Base-by-base conservation (phyloP, 2,797 vertebrate species). In the Muscicapa comitata region DNA sequence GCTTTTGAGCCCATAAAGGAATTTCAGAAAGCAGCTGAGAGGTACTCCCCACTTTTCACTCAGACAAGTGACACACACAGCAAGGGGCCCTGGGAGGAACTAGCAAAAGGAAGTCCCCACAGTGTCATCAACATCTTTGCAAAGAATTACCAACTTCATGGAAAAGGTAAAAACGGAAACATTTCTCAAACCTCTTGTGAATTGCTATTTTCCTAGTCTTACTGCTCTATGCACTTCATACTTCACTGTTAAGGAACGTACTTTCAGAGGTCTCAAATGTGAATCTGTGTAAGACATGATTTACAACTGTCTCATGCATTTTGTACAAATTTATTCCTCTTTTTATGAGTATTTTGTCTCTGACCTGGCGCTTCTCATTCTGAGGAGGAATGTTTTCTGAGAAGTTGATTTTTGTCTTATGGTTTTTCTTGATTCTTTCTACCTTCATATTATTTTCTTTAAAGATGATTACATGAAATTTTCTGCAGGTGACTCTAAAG, bases 41-140 rank as follows among this genome's bases (percentile, higher is more conserved):
- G 96, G 45, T 98, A 97, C 95, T 94, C 95, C 9, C 96, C 98
- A 0, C 94, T 98, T 66, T 97, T 98, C 71, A 95, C 96, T 73
- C 96, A 98, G 35, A 81, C 97, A 24, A 96, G 94, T 84, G 96
- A 85, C 15, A 40, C 92, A 8, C 97, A 98, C 31, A 93, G 71
- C 93, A 98, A 96, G 86, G 97, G 97, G 25, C 98, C 98, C 0
- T 99, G 99, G 99, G 99, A 99, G 89, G 99, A 99, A 77, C 97
- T 99, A 81, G 97, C 98, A 17, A 99, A 99, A 93, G 99, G 99
- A 95, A 99, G 99, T 96, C 98, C 99, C 28, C 98, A 99, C 87
- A 99, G 99, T 31, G 99, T 99, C 80, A 99, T 99, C 97, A 99
- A 99, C 96, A 99, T 99, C 96, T 99, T 99, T 94, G 98, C 98